Evolutionary conservation across 1,140 invertebrate genomes (phyloP), one percentile per base, ranked within the genome.

Genomic region (Proales similis): DNA sequence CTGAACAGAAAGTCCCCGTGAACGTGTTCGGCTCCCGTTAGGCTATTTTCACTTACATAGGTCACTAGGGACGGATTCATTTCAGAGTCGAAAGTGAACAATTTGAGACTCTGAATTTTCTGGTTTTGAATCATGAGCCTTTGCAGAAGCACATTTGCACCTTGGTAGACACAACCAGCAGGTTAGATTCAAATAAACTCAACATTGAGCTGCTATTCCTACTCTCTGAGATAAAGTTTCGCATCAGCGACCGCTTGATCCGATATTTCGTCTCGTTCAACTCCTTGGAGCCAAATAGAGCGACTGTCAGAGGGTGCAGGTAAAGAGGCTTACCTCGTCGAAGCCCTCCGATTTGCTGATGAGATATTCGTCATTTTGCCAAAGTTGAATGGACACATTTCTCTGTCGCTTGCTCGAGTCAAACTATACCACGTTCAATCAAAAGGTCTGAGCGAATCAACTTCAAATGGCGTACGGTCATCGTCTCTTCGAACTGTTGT

Each of bases 401-500:
- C 39, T 19, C 12, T 61, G 27, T 22, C n/a, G n/a, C n/a, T n/a
- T n/a, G n/a, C n/a, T n/a, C 20, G n/a, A 19, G 36, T 39, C n/a
- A 39, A n/a, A 14, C n/a, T 14, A 39, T 39, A 39, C n/a, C n/a
- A 39, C 2, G 20, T 14, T 2, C 20, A 14, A 3, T 14, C n/a
- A 2, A 14, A 14, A n/a, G 3, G n/a, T 39, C 4, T 4, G n/a
- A 14, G 2, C 20, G 2, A 14, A 36, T 9, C 20, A 14, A 2
- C 20, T 39, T 39, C 4, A 39, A 39, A 4, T 6, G 46, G 26
- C 63, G 27, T 65, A 75, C 73, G 70, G 74, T 72, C 1, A 77
- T 72, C 69, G 72, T 74, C 67, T 77, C 75, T 69, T 74, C 72
- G 43, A 74, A 72, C 22, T 74, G 71, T 64, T 76, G 74, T 57